Evolutionary conservation across 2,113 vertebrate genomes (phyloP).

Genomic region (Ancistrus triradiatus): DNA sequence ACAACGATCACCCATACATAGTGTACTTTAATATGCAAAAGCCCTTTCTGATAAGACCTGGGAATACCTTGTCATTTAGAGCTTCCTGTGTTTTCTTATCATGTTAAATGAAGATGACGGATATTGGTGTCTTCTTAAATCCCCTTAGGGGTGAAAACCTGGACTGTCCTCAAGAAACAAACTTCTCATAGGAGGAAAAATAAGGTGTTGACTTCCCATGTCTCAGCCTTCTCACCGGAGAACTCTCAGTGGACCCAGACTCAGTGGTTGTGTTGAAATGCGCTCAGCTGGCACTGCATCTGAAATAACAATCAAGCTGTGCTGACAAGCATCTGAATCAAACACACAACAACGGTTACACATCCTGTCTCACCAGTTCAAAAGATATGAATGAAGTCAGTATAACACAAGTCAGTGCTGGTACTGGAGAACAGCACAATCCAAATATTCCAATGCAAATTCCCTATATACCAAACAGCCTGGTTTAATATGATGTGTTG

Average conservation of each 20-base stretch:
- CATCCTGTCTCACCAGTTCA: too few species aligned
- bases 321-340: slow-evolving; percentile 21
- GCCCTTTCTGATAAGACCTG: not conserved
- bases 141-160: slow-evolving; percentile 11
- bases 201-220: not conserved
- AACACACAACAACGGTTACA: too few species aligned
- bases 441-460: too few species aligned
- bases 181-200: not conserved
- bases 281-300: slow-evolving; percentile 29
- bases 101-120: slow-evolving; percentile 8
- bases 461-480: too few species aligned
- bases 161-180: slow-evolving; percentile 11
- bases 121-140: not conserved
- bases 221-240: slow-evolving; percentile 17
- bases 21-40: slow-evolving; percentile 19
- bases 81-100: slow-evolving; percentile 5
- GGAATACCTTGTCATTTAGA: slow-evolving; percentile 7
- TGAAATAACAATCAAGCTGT: slow-evolving; percentile 45
- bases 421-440: too few species aligned
- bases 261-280: slow-evolving; percentile 12
- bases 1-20: slow-evolving; percentile 1
- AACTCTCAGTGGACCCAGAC: slow-evolving; percentile 10
- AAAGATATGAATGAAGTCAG: too few species aligned
- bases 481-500: not conserved
- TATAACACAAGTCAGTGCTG: too few species aligned